Evolutionary conservation across 2,113 vertebrate species (phyloP).

Genomic region (Rallus limicola): DNA sequence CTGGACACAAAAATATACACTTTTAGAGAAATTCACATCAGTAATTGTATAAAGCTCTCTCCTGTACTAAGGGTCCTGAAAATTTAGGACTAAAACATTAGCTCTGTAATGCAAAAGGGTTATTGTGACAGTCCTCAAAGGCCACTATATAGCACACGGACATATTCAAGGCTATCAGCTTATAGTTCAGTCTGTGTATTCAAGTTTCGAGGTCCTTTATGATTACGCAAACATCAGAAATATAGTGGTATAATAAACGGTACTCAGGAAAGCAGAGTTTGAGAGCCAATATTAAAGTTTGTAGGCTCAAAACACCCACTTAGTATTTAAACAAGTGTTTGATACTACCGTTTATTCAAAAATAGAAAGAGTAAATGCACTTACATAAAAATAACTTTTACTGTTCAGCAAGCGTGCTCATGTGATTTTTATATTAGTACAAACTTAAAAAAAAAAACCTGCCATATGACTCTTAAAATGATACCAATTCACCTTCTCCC

Average conservation of each 20-base stretch:
- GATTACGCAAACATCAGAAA: conserved; percentile 69
- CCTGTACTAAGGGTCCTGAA: conserved; percentile 78
- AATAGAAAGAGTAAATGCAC: conserved; percentile 73
- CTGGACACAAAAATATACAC: conserved; percentile 87
- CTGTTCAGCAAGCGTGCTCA: conserved; percentile 71
- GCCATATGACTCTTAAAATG: conserved; percentile 26
- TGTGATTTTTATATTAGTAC: conserved; percentile 71
- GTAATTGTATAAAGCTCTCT: conserved; percentile 85
- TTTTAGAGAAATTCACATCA: conserved; percentile 87
- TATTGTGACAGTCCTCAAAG: conserved; percentile 80
- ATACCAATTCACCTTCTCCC: conserved; percentile 60
- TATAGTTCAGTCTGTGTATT: conserved; percentile 72
- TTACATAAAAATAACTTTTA: conserved; percentile 63
- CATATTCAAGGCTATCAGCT: conserved; percentile 78
- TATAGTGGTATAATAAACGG: conserved; percentile 74
- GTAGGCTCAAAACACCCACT: conserved; percentile 60
- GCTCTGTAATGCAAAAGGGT: conserved; percentile 76
- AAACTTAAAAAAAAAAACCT: conserved; percentile 52
- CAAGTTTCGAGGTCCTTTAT: conserved; percentile 81
- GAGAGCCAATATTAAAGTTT: conserved; percentile 53
- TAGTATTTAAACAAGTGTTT: conserved; percentile 10
- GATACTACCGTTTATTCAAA: conserved; percentile 38
- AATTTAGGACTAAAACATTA: conserved; percentile 80
- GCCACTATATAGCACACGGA: conserved; percentile 76
- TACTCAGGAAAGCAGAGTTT: conserved; percentile 43